Evolutionary conservation across 2,113 vertebrate genomes (phyloP), one percentile per base, ranked within the genome.

Genomic region (Trichechus manatus): DNA sequence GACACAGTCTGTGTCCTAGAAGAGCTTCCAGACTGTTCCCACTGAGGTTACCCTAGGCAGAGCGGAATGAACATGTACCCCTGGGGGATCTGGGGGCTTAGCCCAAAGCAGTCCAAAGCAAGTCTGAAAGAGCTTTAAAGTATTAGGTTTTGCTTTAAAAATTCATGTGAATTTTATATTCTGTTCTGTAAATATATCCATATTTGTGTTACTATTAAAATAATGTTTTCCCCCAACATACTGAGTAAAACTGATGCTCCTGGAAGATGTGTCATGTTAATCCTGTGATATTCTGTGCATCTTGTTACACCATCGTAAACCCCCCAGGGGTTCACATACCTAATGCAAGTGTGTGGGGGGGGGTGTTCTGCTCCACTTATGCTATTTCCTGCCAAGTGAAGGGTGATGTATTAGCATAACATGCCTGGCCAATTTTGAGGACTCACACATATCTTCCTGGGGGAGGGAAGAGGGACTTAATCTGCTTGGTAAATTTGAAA

Each of bases 141-240:
- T 22, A 77, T 94, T 87, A 83, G 68, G 96, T 72, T 94, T 95
- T 74, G 70, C 78, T 97, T 97, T 96, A 92, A 97, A 97, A 96
- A 97, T 96, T 90, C 77, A 98, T 94, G 90, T 80, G 72, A 72
- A 96, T 96, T 97, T 97, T 85, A 88, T 82, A 97, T 90, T 79
- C 96, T 5, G n/a, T 86, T 97, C 95, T 93, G 96, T 79, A 97
- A 97, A 97, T 96, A 97, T 85, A 87, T 91, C 47, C 47, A 50
- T 95, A 93, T 97, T 97, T 96, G 92, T 95, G 92, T 74, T 56
- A 90, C 72, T 81, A 92, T 94, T 97, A 97, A 92, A 97, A 96
- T 93, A 83, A 94, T 93, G 95, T 61, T 72, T 56, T 20, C 33
- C 29, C 29, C 42, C 42, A 84, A 95, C 31, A 75, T 96, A 36